Base-by-base conservation (phyloP, 2,888 invertebrate species). In the Melieria picta region DNA sequence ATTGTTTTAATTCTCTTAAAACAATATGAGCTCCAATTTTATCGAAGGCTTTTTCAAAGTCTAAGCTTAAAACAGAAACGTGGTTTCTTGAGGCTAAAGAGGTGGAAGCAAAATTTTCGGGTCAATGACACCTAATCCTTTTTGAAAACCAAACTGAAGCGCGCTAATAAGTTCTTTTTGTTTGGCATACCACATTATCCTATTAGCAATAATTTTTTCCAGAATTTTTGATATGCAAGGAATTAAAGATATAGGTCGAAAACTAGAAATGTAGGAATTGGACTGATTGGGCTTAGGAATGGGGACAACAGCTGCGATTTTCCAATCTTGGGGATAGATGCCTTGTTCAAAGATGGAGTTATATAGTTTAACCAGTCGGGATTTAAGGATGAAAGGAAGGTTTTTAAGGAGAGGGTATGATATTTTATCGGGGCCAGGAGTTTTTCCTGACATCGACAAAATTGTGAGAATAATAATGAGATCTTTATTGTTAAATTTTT, bases 41-140 rank as follows among this genome's bases (percentile, higher is more conserved):
- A n/a, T 62, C 62, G 48, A 52, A 64, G 16, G 64, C 64, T 9
- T 64, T 64, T 64, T 64, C 64, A 43, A 64, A 52, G 16, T 64
- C 64, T 52, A 64, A 47, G 48, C 52, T 64, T 11, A 64, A 52
- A 7, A 64, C 47, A 10, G 52, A 64, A 6, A 64, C 16, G 50
- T 64, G 64, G 43, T 30, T 52, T 52, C 16, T 64, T 52, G 52
- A 30, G 47, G 64, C 47, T n/a, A 64, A 52, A 42, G 64, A 30
- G 11, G 47, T n/a, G 13, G 64, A 52, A 64, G 64, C 52, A 52
- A 47, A 64, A 43, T 64, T 50, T 64, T 64, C 52, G 55, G 52
- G 64, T 64, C 64, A 5, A 64, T 64, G 42, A 64, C 64, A 11
- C 43, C 50, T 47, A 55, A 48, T 13, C 55, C 45, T 63, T 63